Base-by-base conservation (phyloP, 2,888 invertebrate species). In the Rhagonycha fulva region DNA sequence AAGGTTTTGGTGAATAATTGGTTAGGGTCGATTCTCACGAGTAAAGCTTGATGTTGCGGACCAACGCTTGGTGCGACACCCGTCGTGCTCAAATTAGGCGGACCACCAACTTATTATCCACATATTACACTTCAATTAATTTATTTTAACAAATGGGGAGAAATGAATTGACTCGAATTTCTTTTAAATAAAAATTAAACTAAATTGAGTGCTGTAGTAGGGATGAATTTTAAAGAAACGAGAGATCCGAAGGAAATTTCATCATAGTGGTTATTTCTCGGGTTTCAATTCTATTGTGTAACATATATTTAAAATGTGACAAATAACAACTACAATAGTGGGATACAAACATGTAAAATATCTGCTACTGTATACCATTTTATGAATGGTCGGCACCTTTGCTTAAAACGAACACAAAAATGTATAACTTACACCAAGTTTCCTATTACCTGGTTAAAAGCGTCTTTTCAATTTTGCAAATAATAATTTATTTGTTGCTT, bases 361-460 rank as follows among this genome's bases (percentile, higher is more conserved):
- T 73, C 78, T 76, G 74, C 74, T 72, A 74, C 73, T 68, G 76
- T 74, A 74, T 74, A 72, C 78, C 77, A 74, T 78, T 75, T 75
- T 68, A 71, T 82, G 82, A 83, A 82, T 82, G 80, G 84, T 81
- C 84, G 84, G 84, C 82, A 78, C 77, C 83, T 83, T 85, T 84
- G 80, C 76, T 79, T 77, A 80, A 81, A 80, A 79, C 79, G 77
- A 76, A 80, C 78, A 80, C 80, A 80, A 76, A 75, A 78, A 80
- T 77, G 83, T 85, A 85, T 86, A 86, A 85, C 84, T 86, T 86
- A 86, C 86, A 85, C 85, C 85, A 83, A 84, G 84, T 85, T 86
- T 86, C 86, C 84, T 84, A 85, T 86, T 86, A 86, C 86, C 85
- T 85, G 84, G 84, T 84, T 85, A 85, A 84, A 85, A 83, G 47